A percentile compares a stretch with the other conserved stretches of the same genome.
These are phyloP conservation scores for Drosophila lacteicornis DNA, from an alignment of 1,140 invertebrate species.

Conservation along the genomic window DNA sequence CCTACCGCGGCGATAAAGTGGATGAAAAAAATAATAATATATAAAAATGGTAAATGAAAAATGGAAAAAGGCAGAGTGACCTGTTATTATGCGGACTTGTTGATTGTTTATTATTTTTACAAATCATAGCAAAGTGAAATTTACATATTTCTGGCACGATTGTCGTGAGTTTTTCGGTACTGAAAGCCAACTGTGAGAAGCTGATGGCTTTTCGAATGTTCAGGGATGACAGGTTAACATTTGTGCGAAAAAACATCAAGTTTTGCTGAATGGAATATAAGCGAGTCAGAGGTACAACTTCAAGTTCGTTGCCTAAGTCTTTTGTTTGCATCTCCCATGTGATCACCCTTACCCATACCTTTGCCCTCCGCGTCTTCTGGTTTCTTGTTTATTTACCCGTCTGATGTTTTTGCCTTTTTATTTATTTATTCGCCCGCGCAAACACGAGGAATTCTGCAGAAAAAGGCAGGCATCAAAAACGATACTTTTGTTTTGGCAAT, in stretches of 20 bases:
- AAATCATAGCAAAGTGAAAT: constrained; percentile 65
- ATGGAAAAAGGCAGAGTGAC: constrained; percentile 30
- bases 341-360: constrained; percentile 19
- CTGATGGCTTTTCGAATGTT: constrained; percentile 3
- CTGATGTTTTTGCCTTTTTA: constrained; percentile 25
- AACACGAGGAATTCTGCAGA: constrained; percentile 63
- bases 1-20: constrained; percentile 6
- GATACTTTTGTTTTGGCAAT: constrained; percentile 60
- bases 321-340: constrained; percentile 57
- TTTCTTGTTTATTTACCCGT: constrained; percentile 34
- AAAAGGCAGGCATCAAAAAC: constrained; percentile 48
- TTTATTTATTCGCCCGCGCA: constrained; percentile 31
- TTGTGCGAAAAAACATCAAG: constrained; percentile 29
- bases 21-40: constrained; percentile 34
- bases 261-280: constrained; percentile 28
- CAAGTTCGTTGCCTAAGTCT: constrained; percentile 53
- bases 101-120: constrained; percentile 50
- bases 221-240: constrained; percentile 30
- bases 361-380: background rate
- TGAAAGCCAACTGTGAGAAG: constrained; percentile 31
- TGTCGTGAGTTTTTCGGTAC: constrained; percentile 48
- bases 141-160: constrained; percentile 70
- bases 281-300: constrained; percentile 8
- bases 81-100: constrained; percentile 40
- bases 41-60: constrained; percentile 26